Conservation (phyloP, 2,888 invertebrate species). For the Holacanthella duospinosa region DNA sequence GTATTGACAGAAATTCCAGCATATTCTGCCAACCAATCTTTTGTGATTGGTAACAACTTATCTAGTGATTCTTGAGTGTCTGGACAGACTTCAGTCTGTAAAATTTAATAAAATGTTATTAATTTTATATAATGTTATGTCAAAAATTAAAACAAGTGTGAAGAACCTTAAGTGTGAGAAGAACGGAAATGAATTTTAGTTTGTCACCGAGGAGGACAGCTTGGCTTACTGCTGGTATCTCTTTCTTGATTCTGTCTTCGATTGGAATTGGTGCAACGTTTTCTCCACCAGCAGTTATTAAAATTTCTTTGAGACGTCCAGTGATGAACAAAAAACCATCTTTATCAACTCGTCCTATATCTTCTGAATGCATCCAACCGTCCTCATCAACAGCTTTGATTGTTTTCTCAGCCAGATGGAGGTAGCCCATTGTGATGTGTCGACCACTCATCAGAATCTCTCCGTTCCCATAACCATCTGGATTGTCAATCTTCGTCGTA, state of each 20-base stretch:
- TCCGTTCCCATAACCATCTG: constrained; percentile 43
- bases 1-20: constrained; percentile 59
- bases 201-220: constrained; percentile 77
- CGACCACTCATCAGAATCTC: constrained; percentile 69
- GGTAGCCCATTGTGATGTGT: constrained; percentile 84
- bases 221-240: constrained; percentile 64
- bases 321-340: constrained; percentile 65
- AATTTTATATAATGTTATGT: not conserved
- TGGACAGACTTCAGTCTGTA: constrained; percentile 56
- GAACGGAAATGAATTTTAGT: constrained; percentile 70
- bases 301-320: constrained; percentile 59
- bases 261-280: constrained; percentile 78
- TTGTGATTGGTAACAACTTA: constrained; percentile 53
- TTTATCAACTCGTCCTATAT: constrained; percentile 66
- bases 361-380: constrained; percentile 82
- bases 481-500: constrained; percentile 47
- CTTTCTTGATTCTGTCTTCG: constrained; percentile 65
- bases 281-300: constrained; percentile 90
- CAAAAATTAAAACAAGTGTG: not conserved
- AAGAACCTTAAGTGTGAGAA: constrained; percentile 63
- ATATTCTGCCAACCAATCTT: constrained; percentile 56
- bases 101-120: not conserved
- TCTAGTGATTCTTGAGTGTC: constrained; percentile 63
- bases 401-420: constrained; percentile 64
- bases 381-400: constrained; percentile 61